These are phyloP conservation scores for Neolamprologus fasciatus DNA, from an alignment of 2,113 vertebrate species.

Conservation along the genomic window DNA sequence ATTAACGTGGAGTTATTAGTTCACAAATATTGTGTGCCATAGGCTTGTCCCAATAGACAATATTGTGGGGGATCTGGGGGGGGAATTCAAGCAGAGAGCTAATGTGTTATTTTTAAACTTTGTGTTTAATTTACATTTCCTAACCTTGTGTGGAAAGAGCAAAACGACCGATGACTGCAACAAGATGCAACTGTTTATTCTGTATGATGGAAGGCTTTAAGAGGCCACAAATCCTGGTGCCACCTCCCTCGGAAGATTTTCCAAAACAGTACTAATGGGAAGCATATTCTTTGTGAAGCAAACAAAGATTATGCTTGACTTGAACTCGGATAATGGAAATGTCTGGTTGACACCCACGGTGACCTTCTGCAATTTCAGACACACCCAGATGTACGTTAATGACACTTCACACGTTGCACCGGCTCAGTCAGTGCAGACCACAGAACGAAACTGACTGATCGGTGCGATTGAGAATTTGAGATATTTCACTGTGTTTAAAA, in stretches of 20 bases:
- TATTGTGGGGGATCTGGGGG: background rate
- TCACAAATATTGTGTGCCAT: background rate
- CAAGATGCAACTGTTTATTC: background rate
- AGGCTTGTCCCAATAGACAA: background rate
- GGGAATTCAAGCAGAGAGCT: fast-evolving
- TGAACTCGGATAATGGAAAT: background rate
- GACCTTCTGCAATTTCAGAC: background rate
- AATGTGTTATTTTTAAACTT: background rate
- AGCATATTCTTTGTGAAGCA: background rate
- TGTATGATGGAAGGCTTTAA: background rate
- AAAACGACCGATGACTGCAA: background rate
- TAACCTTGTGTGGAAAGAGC: background rate
- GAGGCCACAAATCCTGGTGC: background rate
- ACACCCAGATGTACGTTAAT: background rate
- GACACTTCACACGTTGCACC: background rate
- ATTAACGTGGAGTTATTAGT: background rate
- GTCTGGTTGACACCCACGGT: background rate
- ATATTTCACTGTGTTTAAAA: background rate
- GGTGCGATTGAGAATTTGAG: background rate
- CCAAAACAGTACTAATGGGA: background rate
- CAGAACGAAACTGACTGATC: background rate
- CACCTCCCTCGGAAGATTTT: background rate
- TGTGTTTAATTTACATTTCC: background rate
- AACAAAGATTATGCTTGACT: background rate
- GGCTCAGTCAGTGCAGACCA: background rate